phyloP scores from a whole-genome alignment of 2,888 invertebrate species.

The Lomographa bimaculata region DNA sequence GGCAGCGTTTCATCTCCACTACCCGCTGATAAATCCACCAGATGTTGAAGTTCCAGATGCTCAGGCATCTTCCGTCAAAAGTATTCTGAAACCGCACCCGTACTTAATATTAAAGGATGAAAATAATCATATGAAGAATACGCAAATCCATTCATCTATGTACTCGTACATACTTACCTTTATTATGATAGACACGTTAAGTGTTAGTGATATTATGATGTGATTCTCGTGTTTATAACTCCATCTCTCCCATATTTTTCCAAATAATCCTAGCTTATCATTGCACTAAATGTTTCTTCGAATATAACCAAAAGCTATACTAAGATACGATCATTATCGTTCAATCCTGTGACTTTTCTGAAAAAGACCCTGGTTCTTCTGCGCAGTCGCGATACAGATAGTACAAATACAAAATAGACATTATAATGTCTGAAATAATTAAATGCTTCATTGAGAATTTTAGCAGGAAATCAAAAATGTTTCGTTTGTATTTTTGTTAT shows the following conservation, averaged over 20 bases:
- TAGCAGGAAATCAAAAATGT: too few species aligned
- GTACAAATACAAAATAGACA: too few species aligned
- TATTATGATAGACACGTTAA: neutral
- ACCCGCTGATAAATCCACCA: constrained; percentile 85
- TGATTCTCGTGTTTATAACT: neutral
- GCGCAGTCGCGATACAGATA: constrained; percentile 14
- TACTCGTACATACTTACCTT: constrained; percentile 24
- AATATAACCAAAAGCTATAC: constrained; percentile 9
- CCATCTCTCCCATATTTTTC: constrained; percentile 1
- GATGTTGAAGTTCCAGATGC: constrained; percentile 91
- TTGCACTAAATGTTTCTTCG: neutral
- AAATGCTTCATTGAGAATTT: too few species aligned
- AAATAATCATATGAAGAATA: constrained; percentile 1
- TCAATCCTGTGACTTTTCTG: too few species aligned
- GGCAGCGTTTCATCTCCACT: constrained; percentile 75
- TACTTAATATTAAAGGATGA: constrained; percentile 8
- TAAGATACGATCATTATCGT: too few species aligned
- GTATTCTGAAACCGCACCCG: constrained; percentile 43
- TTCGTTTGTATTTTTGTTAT: too few species aligned
- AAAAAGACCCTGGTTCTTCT: too few species aligned
- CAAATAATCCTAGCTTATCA: neutral
- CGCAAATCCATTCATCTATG: too few species aligned
- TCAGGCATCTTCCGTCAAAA: constrained; percentile 84
- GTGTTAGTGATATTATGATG: neutral
- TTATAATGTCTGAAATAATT: too few species aligned